These are phyloP conservation scores for Glareola pratincola DNA, from an alignment of 2,113 vertebrate species.

Conservation along the genomic window DNA sequence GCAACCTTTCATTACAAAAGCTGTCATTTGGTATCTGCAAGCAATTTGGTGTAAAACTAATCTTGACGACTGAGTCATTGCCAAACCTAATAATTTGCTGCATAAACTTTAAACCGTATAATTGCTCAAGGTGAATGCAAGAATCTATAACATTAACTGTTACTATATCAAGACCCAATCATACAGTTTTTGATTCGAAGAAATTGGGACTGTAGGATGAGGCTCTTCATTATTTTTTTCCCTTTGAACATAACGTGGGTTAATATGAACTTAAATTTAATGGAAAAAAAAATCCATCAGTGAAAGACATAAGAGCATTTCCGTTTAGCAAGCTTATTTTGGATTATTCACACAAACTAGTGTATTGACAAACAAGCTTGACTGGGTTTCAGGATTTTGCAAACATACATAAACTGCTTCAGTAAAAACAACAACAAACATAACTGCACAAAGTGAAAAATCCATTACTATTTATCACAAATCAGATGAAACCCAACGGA, in stretches of 20 bases:
- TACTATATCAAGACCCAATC: neutral
- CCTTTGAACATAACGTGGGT: neutral
- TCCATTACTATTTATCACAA: neutral
- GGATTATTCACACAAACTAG: neutral
- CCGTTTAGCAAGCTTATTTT: neutral
- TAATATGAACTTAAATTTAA: neutral
- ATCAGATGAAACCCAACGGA: neutral
- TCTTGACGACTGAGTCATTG: slow-evolving; percentile 34
- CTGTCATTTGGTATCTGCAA: slow-evolving; percentile 51
- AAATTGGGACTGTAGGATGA: neutral
- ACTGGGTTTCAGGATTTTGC: neutral
- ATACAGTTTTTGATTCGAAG: neutral
- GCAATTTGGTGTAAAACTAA: slow-evolving; percentile 31
- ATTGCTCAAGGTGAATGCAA: slow-evolving; percentile 42
- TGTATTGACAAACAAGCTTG: neutral
- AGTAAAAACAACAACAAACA: neutral
- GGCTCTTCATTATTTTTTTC: neutral
- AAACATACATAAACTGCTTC: neutral
- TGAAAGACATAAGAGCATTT: neutral
- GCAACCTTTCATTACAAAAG: slow-evolving; percentile 46
- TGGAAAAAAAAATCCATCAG: neutral
- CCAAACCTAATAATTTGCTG: slow-evolving; percentile 34
- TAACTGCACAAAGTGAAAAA: neutral
- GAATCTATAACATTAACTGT: neutral
- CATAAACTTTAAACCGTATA: slow-evolving; percentile 30